Base-by-base conservation (phyloP, 2,888 invertebrate genomes). In the Gymnoscelis rufifasciata region DNA sequence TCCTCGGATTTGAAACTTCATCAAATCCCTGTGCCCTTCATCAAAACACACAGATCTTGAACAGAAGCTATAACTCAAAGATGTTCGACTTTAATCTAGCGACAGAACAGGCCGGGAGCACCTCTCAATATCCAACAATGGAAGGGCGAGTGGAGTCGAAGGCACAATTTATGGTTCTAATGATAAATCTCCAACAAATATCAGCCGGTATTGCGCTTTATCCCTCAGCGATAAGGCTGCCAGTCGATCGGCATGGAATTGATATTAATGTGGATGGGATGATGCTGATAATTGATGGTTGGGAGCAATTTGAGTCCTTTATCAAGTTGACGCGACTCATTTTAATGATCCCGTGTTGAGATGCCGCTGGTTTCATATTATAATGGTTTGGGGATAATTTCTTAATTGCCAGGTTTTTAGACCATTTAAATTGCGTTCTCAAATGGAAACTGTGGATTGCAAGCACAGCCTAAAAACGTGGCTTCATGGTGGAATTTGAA, bases 111-210 rank as follows among this genome's bases (percentile, higher is more conserved):
- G 19, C 10, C n/a, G 66, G 59, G 19, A 19, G 19, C 19, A 72
- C 67, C 67, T 67, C 71, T 71, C 71, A 70, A 74, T 73, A 74
- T 73, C 64, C 57, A 63, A 74, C 72, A 75, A 78, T n/a, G n/a
- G n/a, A n/a, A 72, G 66, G 67, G 62, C 48, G 57, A 62, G 57
- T 58, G 59, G 53, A 60, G 55, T 57, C 50, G 48, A 59, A 56
- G 51, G 56, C 56, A 59, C 55, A 64, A 67, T 67, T 59, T 68
- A 66, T 68, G 54, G 50, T 45, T 46, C 19, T 31, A 43, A 48
- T 54, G 52, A 51, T 54, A 57, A 54, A 55, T 54, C 43, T 47
- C 33, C 28, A 14, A 19, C 46, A 43, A 41, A 27, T 24, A 40
- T 24, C 15, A 10, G 14, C 8, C 26, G 33, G 11, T 43, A 44